Evolutionary conservation across 2,888 invertebrate species (phyloP).

Genomic region (Lepeophtheirus nordmannii): DNA sequence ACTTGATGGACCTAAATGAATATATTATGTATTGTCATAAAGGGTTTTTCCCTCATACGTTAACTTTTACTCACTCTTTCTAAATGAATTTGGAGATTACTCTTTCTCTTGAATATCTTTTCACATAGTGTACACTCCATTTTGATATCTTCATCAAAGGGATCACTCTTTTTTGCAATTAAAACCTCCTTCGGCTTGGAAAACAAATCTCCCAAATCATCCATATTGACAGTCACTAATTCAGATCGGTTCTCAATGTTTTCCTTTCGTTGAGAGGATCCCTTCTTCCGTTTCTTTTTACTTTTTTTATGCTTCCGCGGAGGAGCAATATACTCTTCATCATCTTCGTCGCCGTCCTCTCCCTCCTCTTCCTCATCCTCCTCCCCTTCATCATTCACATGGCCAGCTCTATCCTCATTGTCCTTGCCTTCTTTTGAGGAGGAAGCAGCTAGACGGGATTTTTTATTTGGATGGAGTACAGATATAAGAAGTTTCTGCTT

Average conservation of each 20-base stretch:
- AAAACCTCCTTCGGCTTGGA: slow-evolving; percentile 10
- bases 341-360: neutral
- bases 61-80: slow-evolving; percentile 1
- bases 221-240: slow-evolving; percentile 15
- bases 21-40: neutral
- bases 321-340: neutral
- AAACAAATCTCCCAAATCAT: slow-evolving; percentile 17
- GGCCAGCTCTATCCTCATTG: neutral
- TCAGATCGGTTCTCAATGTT: slow-evolving; percentile 5
- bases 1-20: neutral
- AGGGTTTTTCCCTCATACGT: neutral
- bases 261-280: neutral
- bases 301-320: slow-evolving; percentile 3
- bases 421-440: neutral
- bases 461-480: slow-evolving; percentile 21
- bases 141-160: neutral
- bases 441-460: neutral
- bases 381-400: neutral
- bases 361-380: neutral
- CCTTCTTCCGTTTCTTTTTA: neutral
- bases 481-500: slow-evolving; percentile 13
- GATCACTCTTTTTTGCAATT: slow-evolving; percentile 18
- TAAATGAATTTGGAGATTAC: slow-evolving; percentile 21
- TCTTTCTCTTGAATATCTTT: slow-evolving; percentile 12
- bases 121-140: slow-evolving; percentile 5